Conservation (phyloP, 2,113 vertebrate species). For the Actenoides hombroni region DNA sequence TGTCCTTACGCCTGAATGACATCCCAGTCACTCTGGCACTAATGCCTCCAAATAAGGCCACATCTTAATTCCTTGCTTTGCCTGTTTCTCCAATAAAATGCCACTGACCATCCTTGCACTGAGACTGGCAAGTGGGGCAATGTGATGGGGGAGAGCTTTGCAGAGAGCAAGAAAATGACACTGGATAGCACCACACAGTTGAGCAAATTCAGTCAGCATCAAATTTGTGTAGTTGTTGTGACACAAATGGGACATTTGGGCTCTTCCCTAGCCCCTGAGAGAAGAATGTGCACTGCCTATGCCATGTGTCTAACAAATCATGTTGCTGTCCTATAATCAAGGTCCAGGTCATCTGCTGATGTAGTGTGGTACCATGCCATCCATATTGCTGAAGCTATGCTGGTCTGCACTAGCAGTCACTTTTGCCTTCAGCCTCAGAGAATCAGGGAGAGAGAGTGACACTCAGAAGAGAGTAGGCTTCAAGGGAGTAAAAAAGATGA, state of each 20-base stretch:
- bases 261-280: background rate
- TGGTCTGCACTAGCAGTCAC: background rate
- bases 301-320: background rate
- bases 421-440: background rate
- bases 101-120: background rate
- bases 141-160: background rate
- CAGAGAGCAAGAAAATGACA: background rate
- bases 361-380: rapidly evolving
- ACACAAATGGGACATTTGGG: background rate
- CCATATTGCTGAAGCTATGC: rapidly evolving
- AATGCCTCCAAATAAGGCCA: background rate
- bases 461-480: background rate
- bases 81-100: conserved; percentile 3
- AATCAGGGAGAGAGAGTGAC: background rate
- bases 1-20: conserved; percentile 52
- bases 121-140: background rate
- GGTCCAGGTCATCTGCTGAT: background rate
- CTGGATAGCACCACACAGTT: rapidly evolving
- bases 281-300: rapidly evolving
- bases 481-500: background rate
- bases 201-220: background rate
- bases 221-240: background rate
- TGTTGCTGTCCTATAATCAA: background rate
- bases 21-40: conserved; percentile 73
- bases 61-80: conserved; percentile 43